These are phyloP conservation scores for Mormyrops attenuatus DNA, from an alignment of 2,797 vertebrate species.

Conservation along the genomic window DNA sequence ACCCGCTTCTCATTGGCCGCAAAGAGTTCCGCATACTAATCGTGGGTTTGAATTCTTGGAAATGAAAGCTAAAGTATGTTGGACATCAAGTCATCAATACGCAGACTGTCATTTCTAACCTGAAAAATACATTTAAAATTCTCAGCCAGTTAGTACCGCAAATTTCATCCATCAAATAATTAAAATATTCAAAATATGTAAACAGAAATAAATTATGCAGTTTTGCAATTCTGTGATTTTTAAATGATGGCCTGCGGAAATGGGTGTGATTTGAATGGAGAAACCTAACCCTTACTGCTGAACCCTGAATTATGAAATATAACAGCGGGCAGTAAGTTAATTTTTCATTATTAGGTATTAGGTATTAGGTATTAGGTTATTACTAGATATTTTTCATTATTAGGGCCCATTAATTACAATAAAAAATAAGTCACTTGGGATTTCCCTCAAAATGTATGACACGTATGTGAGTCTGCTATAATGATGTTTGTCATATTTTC, in stretches of 20 bases:
- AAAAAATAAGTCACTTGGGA: background rate
- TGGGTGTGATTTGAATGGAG: slow-evolving; percentile 3
- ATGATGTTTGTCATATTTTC: background rate
- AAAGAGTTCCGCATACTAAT: background rate
- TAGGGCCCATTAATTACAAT: background rate
- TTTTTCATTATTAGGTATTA: background rate
- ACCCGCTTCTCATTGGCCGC: background rate
- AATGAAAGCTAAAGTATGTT: background rate
- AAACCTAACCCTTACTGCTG: background rate
- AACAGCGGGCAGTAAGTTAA: background rate
- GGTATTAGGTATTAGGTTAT: background rate
- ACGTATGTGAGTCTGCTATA: background rate
- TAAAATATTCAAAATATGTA: background rate
- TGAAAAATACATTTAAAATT: background rate
- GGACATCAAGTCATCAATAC: background rate
- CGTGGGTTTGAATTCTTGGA: background rate
- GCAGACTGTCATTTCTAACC: background rate
- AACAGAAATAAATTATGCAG: background rate
- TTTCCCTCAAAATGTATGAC: background rate
- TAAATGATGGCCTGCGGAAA: background rate
- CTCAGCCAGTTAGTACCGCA: background rate
- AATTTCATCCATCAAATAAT: background rate
- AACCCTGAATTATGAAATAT: background rate
- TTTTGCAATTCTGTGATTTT: background rate
- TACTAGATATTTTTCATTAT: background rate